Evolutionary conservation across 2,888 invertebrate species (phyloP).

Genomic region (Pecten maximus): DNA sequence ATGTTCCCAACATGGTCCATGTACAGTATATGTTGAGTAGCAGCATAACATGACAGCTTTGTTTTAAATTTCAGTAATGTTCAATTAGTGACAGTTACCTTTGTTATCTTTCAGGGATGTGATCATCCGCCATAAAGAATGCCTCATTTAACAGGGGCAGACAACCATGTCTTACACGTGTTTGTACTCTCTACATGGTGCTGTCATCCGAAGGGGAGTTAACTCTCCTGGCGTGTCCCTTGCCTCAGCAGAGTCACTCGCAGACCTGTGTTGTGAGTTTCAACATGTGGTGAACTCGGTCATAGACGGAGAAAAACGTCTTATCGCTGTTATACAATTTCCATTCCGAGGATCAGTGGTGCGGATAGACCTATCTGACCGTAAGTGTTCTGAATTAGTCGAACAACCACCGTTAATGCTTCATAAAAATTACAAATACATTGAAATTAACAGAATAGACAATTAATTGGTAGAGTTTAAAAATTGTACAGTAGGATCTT

Average conservation of each 20-base stretch:
- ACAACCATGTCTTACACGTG: neutral
- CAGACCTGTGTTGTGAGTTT: constrained; percentile 22
- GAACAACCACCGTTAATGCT: too few relatives aligned
- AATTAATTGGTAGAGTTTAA: too few relatives aligned
- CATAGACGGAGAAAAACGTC: neutral
- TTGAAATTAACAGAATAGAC: too few relatives aligned
- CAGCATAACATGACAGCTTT: too few relatives aligned
- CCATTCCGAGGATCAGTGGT: constrained; percentile 2
- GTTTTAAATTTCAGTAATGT: too few relatives aligned
- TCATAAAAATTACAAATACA: too few relatives aligned
- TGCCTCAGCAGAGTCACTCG: neutral
- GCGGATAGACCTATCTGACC: neutral
- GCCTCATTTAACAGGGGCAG: neutral
- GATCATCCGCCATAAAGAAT: too few relatives aligned
- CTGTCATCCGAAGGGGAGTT: constrained; percentile 9
- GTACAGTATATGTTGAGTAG: too few relatives aligned
- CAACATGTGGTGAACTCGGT: neutral
- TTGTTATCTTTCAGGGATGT: neutral
- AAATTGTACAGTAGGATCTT: too few relatives aligned
- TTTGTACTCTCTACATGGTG: constrained; percentile 10
- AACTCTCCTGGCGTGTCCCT: constrained; percentile 7
- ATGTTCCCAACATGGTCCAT: too few relatives aligned
- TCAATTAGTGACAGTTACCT: too few relatives aligned
- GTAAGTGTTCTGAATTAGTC: too few relatives aligned
- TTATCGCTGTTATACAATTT: neutral